Conservation (phyloP, 2,888 invertebrate species). For the Carcina quercana region DNA sequence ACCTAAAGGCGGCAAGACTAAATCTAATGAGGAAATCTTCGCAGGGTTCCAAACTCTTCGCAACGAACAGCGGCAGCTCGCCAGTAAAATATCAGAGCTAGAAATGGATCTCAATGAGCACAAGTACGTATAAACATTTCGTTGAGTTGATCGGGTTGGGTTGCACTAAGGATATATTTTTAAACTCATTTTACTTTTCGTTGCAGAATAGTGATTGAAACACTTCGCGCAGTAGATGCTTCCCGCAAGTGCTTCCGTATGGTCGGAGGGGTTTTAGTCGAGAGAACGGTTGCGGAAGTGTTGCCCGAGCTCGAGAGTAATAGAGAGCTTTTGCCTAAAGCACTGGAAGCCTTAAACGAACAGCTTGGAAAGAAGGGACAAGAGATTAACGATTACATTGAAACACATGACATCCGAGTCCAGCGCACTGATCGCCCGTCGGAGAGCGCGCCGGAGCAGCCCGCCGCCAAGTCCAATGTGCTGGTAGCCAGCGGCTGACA, state of each 20-base stretch:
- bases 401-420: conserved; percentile 90
- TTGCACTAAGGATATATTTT: no score
- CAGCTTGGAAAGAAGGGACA: conserved; percentile 90
- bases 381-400: conserved; percentile 94
- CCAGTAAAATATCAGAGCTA: conserved; percentile 92
- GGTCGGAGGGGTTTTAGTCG: conserved; percentile 95
- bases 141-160: no score
- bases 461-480: conserved; percentile 66
- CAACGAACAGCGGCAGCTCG: conserved; percentile 89
- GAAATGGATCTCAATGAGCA: conserved; percentile 97
- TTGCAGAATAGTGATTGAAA: conserved; percentile 94
- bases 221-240: conserved; percentile 88
- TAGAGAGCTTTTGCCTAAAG: conserved; percentile 84
- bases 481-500: conserved; percentile 62
- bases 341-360: conserved; percentile 85
- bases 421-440: conserved; percentile 53
- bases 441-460: conserved; percentile 27
- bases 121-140: conserved; percentile 78
- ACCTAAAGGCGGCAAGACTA: conserved; percentile 54
- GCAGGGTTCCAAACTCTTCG: conserved; percentile 90
- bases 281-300: conserved; percentile 93
- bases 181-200: no score
- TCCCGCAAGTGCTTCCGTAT: conserved; percentile 93
- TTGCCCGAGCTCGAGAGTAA: conserved; percentile 88
- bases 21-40: conserved; percentile 86